Evolutionary conservation across 2,888 invertebrate genomes (phyloP), one percentile per base, ranked within the genome.

Genomic region (Zele albiditarsus): DNA sequence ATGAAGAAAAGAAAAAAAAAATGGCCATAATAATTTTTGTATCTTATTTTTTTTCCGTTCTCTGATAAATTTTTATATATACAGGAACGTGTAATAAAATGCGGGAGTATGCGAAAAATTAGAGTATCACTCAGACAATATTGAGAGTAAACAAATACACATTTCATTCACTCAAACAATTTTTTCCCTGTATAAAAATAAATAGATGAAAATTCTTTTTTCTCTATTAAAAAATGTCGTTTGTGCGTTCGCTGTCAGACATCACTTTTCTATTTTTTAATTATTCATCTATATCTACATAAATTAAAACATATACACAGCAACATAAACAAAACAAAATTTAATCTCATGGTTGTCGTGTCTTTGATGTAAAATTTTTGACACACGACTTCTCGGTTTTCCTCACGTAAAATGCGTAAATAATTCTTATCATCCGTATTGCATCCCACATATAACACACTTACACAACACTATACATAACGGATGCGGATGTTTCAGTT

Each of bases 401-500:
- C 12, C 38, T 38, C 38, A 38, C 38, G 38, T 38, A 8, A 38
- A 38, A 38, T 38, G 46, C 46, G 46, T 46, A 46, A 46, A 46
- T 46, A 46, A n/a, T 46, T 46, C 4, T 46, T 46, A 46, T 46
- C 46, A 46, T 46, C 46, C 46, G 6, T 16, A 1, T n/a, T 46
- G 46, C 46, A 46, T 5, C 46, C 46, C 46, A 46, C 46, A 46
- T 16, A 46, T 5, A 46, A 16, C 14, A 46, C 1, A 46, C 46
- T 3, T 5, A 57, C 72, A 38, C 53, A 20, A 27, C 16, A 66
- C 23, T 57, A 27, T 63, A 71, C 49, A 49, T 42, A 27, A 33
- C 33, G 16, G 31, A 46, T n/a, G n/a, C 57, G 31, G 38, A 66
- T 53, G 27, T 53, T 72, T 60, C 27, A 42, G 58, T 66, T 57